Conservation (phyloP, 2,797 vertebrate species). For the Morus bassanus region DNA sequence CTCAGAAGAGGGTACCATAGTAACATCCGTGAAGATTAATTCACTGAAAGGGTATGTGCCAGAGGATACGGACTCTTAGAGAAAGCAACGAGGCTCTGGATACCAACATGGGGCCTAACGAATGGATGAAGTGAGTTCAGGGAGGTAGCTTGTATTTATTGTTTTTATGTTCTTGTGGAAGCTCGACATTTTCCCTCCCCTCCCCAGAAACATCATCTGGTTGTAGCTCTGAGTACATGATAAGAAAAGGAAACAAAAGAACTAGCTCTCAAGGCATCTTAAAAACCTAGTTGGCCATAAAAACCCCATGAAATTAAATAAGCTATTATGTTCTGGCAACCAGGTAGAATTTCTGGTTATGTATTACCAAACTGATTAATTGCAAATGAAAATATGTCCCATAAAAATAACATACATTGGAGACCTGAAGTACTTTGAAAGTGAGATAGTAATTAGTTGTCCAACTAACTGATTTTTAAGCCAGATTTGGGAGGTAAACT, state of each 20-base stretch:
- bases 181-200: not conserved
- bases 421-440: not conserved
- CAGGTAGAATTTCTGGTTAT: not conserved
- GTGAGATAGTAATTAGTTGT: not conserved
- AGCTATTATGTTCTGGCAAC: not conserved
- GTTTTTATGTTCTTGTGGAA: not conserved
- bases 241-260: not conserved
- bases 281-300: not conserved
- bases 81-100: not conserved
- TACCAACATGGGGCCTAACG: not conserved
- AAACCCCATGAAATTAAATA: not conserved
- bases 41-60: not conserved
- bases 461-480: not conserved
- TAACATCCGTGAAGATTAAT: not conserved
- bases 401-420: not conserved
- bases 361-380: not conserved
- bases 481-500: not conserved
- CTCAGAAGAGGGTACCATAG: not conserved
- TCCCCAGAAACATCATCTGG: not conserved
- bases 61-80: not conserved
- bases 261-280: not conserved
- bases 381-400: not conserved
- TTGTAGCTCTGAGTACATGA: not conserved
- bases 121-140: not conserved
- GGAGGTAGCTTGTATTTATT: not conserved